Percentiles rank a stretch among this genome's conserved stretches.
phyloP scores from a whole-genome alignment of 2,888 invertebrate genomes.

The Tenthredo distinguenda region DNA sequence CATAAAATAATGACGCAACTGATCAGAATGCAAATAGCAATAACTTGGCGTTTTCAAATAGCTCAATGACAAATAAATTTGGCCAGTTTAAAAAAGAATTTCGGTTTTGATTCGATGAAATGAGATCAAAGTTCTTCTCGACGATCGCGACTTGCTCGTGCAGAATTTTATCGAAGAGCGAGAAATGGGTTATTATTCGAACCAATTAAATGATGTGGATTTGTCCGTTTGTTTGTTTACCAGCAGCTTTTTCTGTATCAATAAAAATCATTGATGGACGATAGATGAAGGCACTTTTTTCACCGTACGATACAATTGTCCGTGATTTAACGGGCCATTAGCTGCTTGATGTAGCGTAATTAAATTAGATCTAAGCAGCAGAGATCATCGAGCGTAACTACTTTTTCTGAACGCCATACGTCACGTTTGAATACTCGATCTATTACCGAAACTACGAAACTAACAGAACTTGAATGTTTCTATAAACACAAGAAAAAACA shows the following conservation, averaged over 20 bases:
- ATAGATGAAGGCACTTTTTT: background rate
- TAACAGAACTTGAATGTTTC: background rate
- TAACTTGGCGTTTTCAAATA: background rate
- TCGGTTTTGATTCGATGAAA: background rate
- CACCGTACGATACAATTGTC: background rate
- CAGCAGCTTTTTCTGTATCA: background rate
- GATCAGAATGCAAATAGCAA: slow-evolving; percentile 18
- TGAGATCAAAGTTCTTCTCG: background rate
- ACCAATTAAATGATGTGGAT: background rate
- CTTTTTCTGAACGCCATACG: background rate
- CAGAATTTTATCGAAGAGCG: background rate
- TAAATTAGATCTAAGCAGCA: slow-evolving; percentile 10
- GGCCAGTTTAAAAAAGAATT: background rate
- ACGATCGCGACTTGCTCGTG: background rate
- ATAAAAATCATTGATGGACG: slow-evolving; percentile 2
- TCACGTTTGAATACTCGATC: background rate
- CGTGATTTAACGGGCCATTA: slow-evolving; percentile 33
- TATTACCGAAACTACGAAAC: background rate
- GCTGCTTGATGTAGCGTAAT: slow-evolving; percentile 23
- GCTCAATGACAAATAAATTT: background rate
- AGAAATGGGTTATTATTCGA: background rate
- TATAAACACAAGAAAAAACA: background rate
- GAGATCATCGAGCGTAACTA: slow-evolving; percentile 20
- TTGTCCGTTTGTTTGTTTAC: background rate
- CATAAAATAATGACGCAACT: slow-evolving; percentile 31